Base-by-base conservation (phyloP, 2,797 vertebrate genomes). In the Tarsius wallacei region DNA sequence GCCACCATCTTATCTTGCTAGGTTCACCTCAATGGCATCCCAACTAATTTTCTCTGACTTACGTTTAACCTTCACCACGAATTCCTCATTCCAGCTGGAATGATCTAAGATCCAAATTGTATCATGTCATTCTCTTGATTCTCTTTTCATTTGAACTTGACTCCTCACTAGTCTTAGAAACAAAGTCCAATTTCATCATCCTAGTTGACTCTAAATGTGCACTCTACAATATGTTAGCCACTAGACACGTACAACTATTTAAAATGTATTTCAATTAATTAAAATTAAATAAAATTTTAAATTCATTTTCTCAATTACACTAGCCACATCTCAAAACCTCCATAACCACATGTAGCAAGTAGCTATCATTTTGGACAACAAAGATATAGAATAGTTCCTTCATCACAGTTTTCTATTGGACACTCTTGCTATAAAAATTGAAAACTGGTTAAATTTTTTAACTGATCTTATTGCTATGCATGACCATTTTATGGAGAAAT, bases 231-330 rank as follows among this genome's bases (percentile, higher is more conserved):
- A 55, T 31, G n/a, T 36, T n/a, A 86, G 14, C 28, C 24, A 26
- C 22, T n/a, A 66, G 11, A 7, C 1, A 53, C 19, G 19, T 47
- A 21, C 22, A 3, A 15, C 80, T 86, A 68, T 21, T 85, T 77
- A 94, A 93, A 22, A 94, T 59, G 51, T n/a, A 81, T 42, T 93
- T 26, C 82, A 73, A 57, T 88, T 51, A 81, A 86, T 31, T 66
- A 83, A n/a, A 87, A 77, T 91, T 55, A 87, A 15, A 21, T 55
- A n/a, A 66, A 74, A 74, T 47, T n/a, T 66, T 49, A 92, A 78
- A 68, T 77, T 36, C 31, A 95, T 16, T 7, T 78, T 31, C 9
- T 93, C 4, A 28, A 2, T 82, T 26, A 89, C 14, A 63, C 2
- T 21, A 63, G 21, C 2, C 42, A 82, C 7, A 81, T 92, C 89